Evolutionary conservation across 2,113 vertebrate species (phyloP).

Genomic region (Emydocephalus ijimae): DNA sequence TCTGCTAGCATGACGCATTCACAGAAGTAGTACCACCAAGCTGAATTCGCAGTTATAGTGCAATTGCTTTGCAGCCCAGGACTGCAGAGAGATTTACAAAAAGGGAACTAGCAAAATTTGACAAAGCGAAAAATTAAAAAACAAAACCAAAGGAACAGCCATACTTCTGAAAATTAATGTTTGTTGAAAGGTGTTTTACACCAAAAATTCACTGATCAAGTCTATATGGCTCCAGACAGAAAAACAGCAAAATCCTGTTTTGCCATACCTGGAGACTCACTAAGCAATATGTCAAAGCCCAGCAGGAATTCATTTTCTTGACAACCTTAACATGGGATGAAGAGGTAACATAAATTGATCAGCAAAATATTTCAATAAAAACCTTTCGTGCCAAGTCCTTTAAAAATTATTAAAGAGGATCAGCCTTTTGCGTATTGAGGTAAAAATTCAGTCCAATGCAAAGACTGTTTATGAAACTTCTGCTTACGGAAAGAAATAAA

Average conservation of each 20-base stretch:
- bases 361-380: conserved; percentile 76
- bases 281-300: conserved; percentile 66
- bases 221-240: conserved; percentile 86
- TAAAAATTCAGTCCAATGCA: conserved; percentile 84
- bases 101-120: conserved; percentile 69
- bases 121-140: conserved; percentile 64
- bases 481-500: conserved; percentile 67
- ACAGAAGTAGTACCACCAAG: conserved; percentile 68
- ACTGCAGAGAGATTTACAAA: conserved; percentile 71
- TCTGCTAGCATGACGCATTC: conserved; percentile 66
- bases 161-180: conserved; percentile 72
- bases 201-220: conserved; percentile 90
- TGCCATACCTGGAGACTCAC: conserved; percentile 63
- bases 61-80: conserved; percentile 74
- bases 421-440: conserved; percentile 76
- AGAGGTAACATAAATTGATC: conserved; percentile 60
- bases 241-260: conserved; percentile 60
- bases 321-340: conserved; percentile 62
- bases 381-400: conserved; percentile 74
- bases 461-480: conserved; percentile 71
- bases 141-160: conserved; percentile 45
- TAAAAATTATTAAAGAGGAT: conserved; percentile 69
- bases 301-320: conserved; percentile 53
- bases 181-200: conserved; percentile 91
- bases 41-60: conserved; percentile 72